phyloP scores from a whole-genome alignment of 2,888 invertebrate species.

The Augochlorella aurata region DNA sequence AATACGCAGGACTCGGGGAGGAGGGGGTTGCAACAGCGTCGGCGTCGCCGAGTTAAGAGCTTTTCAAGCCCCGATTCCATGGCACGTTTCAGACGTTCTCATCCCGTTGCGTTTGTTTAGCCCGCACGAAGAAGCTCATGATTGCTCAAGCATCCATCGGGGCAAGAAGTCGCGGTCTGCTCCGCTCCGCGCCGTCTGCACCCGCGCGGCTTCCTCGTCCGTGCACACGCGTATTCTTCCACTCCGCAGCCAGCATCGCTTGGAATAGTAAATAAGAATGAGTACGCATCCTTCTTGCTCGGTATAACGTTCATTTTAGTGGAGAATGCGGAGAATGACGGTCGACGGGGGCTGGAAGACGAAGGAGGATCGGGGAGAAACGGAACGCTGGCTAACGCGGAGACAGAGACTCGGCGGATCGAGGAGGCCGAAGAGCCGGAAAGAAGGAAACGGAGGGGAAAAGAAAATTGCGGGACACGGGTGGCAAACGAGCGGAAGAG shows the following conservation, averaged over 20 bases:
- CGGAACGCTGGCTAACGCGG: neutral
- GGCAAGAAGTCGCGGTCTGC: conserved; percentile 39
- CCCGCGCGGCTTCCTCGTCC: conserved; percentile 5
- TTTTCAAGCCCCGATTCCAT: conserved; percentile 35
- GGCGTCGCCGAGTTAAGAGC: neutral
- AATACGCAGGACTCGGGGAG: neutral
- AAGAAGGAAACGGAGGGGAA: conserved; percentile 18
- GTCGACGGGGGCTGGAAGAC: neutral
- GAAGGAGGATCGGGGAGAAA: neutral
- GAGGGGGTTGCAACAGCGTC: neutral
- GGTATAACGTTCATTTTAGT: conserved; percentile 75
- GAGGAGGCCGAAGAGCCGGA: conserved; percentile 21
- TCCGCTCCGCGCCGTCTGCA: neutral
- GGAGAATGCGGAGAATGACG: conserved; percentile 73
- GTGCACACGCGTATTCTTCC: conserved; percentile 48
- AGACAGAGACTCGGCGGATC: conserved; percentile 4
- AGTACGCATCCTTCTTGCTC: conserved; percentile 65
- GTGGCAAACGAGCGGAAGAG: conserved; percentile 23
- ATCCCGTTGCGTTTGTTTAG: conserved; percentile 70
- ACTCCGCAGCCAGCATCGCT: conserved; percentile 41
- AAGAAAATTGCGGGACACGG: conserved; percentile 19
- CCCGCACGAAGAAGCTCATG: conserved; percentile 68
- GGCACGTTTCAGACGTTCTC: conserved; percentile 60
- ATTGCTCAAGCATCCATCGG: conserved; percentile 63
- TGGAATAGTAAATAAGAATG: conserved; percentile 76